Evolutionary conservation across 2,113 vertebrate genomes (phyloP), one percentile per base, ranked within the genome.

Genomic region (Aspidoscelis tigris): DNA sequence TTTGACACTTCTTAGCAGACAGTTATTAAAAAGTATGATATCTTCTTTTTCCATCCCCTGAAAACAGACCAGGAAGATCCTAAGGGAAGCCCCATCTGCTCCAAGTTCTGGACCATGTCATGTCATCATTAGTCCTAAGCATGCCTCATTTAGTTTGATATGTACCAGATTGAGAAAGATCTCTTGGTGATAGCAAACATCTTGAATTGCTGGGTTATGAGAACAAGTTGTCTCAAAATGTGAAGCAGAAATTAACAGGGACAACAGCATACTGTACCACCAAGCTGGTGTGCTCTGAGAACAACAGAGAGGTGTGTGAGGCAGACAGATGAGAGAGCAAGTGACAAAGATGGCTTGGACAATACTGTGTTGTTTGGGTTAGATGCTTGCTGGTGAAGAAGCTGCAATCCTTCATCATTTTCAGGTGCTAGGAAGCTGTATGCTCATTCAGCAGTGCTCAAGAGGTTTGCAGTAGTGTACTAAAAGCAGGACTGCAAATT

Each of bases 71-170:
- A 83, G 87, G 26, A 82, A 84, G 66, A 61, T 93, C 88, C 88
- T 90, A 66, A 14, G 89, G 89, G 80, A 92, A 92, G 86, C 65
- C 93, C 94, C 93, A 94, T 95, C 92, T 96, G 94, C 86, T 94
- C 88, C 87, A 94, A 83, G 85, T 93, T 94, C 88, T 86, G 86
- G 89, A 86, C 89, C 88, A 78, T 86, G 90, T 93, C 91, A 90
- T 91, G 90, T 94, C 91, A 93, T 90, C 92, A 84, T 95, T 91
- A 95, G 87, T 90, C 85, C 89, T 90, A 92, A 93, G 94, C 90
- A 93, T 72, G 89, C 88, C 87, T 95, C 92, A 88, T 95, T 93
- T 96, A 89, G 53, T 82, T 87, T 90, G 89, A 86, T 83, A 70
- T 74, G 81, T 88, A 92, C 76, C 91, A 92, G 93, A 88, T 88